phyloP scores from a whole-genome alignment of 2,113 vertebrate genomes.

The Pedetes capensis region DNA sequence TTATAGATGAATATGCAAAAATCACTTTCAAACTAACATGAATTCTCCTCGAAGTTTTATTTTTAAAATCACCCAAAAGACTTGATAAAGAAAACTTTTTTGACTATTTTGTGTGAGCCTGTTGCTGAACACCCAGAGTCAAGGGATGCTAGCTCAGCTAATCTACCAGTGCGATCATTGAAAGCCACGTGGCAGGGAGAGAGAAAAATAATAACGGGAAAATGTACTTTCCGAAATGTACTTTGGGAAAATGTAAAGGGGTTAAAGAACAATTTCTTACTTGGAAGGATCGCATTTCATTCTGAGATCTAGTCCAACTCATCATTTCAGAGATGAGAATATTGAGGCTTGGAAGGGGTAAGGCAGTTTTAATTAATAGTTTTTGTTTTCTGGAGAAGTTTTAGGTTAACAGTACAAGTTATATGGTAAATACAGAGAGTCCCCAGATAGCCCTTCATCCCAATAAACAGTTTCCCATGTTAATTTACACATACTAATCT shows the following conservation, averaged over 20 bases:
- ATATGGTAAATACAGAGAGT: background rate
- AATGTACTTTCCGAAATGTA: background rate
- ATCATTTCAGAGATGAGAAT: background rate
- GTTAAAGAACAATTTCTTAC: background rate
- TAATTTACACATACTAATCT: background rate
- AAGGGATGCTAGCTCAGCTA: background rate
- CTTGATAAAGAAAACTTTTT: conserved; percentile 16
- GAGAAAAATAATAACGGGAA: background rate
- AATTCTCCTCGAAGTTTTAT: background rate
- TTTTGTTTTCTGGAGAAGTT: background rate
- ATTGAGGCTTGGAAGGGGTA: background rate
- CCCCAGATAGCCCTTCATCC: background rate
- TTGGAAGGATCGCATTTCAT: conserved; percentile 16
- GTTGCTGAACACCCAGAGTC: background rate
- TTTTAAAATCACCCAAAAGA: background rate
- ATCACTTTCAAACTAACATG: conserved; percentile 6
- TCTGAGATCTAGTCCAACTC: background rate
- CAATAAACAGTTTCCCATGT: background rate
- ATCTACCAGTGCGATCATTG: background rate
- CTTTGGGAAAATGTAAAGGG: background rate
- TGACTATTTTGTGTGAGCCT: background rate
- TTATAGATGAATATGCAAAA: conserved; percentile 22
- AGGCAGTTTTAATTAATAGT: background rate
- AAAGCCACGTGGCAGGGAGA: background rate
- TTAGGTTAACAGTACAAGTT: background rate